phyloP scores from a whole-genome alignment of 2,888 invertebrate genomes.

The Leptogaster cylindrica region DNA sequence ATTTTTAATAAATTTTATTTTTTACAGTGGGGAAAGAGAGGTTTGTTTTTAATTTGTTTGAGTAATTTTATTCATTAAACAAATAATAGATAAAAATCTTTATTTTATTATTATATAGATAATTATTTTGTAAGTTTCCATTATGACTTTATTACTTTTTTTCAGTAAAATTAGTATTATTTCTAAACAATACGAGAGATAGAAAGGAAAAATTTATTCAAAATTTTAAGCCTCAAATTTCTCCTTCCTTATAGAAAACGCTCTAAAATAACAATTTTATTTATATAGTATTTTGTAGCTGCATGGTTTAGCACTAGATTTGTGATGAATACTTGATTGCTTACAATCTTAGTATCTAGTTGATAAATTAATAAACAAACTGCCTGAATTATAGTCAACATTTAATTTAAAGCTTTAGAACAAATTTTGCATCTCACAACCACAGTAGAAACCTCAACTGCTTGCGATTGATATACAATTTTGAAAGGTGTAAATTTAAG shows the following conservation, averaged over 20 bases:
- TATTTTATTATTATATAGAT: conserved; percentile 26
- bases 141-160: conserved; percentile 4
- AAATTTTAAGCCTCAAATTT: conserved; percentile 34
- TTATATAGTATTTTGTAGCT: conserved; percentile 1
- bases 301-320: conserved; percentile 8
- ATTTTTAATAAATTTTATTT: conserved; percentile 29
- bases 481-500: too few species aligned
- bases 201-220: too few species aligned
- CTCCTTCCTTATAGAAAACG: conserved; percentile 32
- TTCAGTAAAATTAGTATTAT: background rate
- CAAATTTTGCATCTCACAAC: too few species aligned
- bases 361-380: background rate
- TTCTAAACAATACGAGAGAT: conserved; percentile 15
- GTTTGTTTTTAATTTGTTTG: conserved; percentile 47
- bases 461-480: background rate
- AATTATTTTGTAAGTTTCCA: conserved; percentile 20
- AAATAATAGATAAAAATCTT: conserved; percentile 16
- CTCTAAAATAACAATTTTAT: background rate
- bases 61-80: too few species aligned
- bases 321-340: conserved; percentile 5
- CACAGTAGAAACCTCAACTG: background rate
- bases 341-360: conserved; percentile 2
- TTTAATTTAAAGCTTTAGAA: too few species aligned
- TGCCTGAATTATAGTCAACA: background rate
- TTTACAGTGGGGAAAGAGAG: conserved; percentile 47